Base-by-base conservation (phyloP, 2,888 invertebrate species). In the Enchytraeus crypticus region DNA sequence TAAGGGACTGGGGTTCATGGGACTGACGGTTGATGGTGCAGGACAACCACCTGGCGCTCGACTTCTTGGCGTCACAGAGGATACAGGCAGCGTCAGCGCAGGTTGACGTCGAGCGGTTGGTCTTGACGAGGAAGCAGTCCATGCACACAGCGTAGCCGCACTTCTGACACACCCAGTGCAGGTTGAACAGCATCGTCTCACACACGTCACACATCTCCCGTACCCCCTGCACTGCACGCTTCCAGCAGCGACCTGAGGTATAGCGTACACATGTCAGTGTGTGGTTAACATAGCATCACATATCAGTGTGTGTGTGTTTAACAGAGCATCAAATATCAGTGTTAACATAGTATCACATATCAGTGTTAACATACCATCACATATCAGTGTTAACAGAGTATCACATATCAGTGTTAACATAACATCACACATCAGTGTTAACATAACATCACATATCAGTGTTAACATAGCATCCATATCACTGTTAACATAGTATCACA, bases 141-240 rank as follows among this genome's bases (percentile, higher is more conserved):
- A 93, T 85, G 81, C 97, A 97, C 45, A 95, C 93, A 63, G 92
- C 92, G 80, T 96, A 96, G 58, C 79, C 79, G 79, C 96, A 96
- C 79, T 92, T 92, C 61, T 88, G 88, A 78, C 96, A 97, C 2
- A 93, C 92, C 92, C 93, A 96, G 79, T 97, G 96, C 80, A 89
- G 91, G 80, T 97, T 96, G 82, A 97, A 97, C 14, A 97, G 82
- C 0, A 96, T 96, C 0, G 96, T 95, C 78, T 92, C 92, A 77
- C 97, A 97, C 1, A 93, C 92, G 80, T 97, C 97, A 78, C 97
- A 97, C 85, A 96, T 92, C 81, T 97, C 96, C 34, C 96, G 83
- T 33, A 93, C 92, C 27, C 93, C 93, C 76, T 90, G 89, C 33
- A 96, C 92, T 2, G 93, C 90, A 69, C 92, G 85, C 78, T 96